Percentiles rank a stretch among this genome's conserved stretches.
These are phyloP conservation scores for Agrotis exclamationis DNA, from an alignment of 2,888 invertebrate genomes.

Conservation along the genomic window DNA sequence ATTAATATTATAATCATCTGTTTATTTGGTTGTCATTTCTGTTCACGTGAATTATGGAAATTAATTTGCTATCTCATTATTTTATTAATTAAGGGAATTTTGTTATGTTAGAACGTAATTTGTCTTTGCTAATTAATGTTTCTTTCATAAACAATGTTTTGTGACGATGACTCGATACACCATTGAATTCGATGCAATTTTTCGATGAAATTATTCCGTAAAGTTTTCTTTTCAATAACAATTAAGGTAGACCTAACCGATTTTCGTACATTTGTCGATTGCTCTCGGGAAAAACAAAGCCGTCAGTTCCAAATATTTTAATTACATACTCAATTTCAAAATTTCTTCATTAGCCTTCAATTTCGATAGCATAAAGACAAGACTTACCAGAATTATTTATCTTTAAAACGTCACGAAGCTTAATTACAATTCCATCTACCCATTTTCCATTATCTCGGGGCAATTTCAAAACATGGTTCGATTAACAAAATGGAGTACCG, in stretches of 20 bases:
- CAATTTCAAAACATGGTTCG: conserved; percentile 44
- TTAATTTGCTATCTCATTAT: conserved; percentile 22
- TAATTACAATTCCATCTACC: conserved; percentile 25
- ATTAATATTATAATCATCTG: conserved; percentile 29
- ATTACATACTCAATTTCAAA: neutral
- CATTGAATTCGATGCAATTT: too few relatives aligned
- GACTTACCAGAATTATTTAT: conserved; percentile 14
- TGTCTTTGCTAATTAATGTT: neutral
- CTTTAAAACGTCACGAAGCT: neutral
- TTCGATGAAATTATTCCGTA: too few relatives aligned
- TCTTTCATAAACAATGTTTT: too few relatives aligned
- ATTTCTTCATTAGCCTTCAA: neutral
- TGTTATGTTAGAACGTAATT: neutral
- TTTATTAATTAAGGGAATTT: neutral
- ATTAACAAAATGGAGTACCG: conserved; percentile 39
- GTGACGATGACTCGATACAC: too few relatives aligned
- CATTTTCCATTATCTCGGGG: conserved; percentile 22
- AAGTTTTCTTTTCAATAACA: too few relatives aligned
- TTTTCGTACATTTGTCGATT: too few relatives aligned
- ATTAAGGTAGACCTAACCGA: too few relatives aligned
- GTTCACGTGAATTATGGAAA: conserved; percentile 19
- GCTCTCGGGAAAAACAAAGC: too few relatives aligned
- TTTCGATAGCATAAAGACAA: conserved; percentile 1
- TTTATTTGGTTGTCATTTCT: conserved; percentile 21
- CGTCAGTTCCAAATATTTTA: neutral